Percentiles rank a stretch among this genome's conserved stretches.
These are phyloP conservation scores for Peromyscus californicus DNA, from an alignment of 2,113 vertebrate genomes.

Conservation along the genomic window DNA sequence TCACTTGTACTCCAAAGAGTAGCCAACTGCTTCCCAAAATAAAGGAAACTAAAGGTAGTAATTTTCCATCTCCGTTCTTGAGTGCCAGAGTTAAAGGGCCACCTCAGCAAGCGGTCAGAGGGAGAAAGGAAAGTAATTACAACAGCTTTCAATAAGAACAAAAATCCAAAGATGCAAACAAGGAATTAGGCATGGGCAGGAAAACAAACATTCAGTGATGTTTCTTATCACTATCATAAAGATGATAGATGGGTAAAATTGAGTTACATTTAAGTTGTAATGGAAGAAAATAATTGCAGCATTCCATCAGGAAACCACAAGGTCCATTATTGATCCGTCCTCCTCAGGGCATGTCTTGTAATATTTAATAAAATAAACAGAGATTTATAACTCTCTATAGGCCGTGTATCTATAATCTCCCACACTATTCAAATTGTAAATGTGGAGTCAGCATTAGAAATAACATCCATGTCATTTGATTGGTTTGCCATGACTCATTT, in stretches of 20 bases:
- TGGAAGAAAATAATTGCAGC: conserved; percentile 90
- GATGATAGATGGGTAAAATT: conserved; percentile 89
- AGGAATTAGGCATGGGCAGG: conserved; percentile 82
- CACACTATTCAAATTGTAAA: conserved; percentile 79
- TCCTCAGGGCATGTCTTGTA: conserved; percentile 85
- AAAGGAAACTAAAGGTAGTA: conserved; percentile 76
- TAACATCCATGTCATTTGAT: conserved; percentile 82
- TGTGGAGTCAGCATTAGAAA: conserved; percentile 84
- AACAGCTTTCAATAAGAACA: conserved; percentile 68
- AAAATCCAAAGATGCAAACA: conserved; percentile 81
- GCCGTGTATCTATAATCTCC: conserved; percentile 78
- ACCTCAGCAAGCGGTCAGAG: conserved; percentile 63
- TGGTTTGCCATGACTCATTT: conserved; percentile 78
- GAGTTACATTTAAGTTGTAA: conserved; percentile 87
- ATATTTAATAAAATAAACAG: conserved; percentile 90
- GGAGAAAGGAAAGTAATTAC: conserved; percentile 68
- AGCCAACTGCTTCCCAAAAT: conserved; percentile 78
- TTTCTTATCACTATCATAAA: conserved; percentile 84
- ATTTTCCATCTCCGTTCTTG: conserved; percentile 75
- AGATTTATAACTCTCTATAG: conserved; percentile 87
- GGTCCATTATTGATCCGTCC: conserved; percentile 88
- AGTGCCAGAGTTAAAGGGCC: conserved; percentile 75
- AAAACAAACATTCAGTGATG: conserved; percentile 84
- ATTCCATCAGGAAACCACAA: conserved; percentile 89
- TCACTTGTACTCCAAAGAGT: conserved; percentile 71